phyloP scores from a whole-genome alignment of 2,113 vertebrate genomes.

The Capreolus pygargus region DNA sequence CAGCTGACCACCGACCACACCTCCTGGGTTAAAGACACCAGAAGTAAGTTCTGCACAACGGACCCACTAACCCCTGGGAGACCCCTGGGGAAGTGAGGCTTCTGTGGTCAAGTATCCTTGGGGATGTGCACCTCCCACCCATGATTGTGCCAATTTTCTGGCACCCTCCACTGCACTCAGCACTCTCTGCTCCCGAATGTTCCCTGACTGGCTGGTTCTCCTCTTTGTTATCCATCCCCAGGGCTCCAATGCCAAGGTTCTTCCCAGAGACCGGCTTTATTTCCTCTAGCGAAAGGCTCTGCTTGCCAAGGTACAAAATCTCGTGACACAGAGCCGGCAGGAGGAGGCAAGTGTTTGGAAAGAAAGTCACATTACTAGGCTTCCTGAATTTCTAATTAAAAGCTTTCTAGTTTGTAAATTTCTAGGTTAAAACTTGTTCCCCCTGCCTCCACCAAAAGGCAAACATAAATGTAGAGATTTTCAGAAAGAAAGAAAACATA shows the following conservation, averaged over 20 bases:
- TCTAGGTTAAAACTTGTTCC: not conserved
- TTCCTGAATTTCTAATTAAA: not conserved
- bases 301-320: not conserved
- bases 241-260: not conserved
- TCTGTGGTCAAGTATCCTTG: not conserved
- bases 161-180: too few relatives aligned
- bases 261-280: not conserved
- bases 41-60: not conserved
- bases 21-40: not conserved
- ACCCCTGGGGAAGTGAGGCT: not conserved
- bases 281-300: not conserved
- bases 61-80: not conserved
- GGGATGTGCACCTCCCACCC: fast-evolving
- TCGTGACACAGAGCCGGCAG: not conserved
- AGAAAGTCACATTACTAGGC: not conserved
- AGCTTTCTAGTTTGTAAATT: not conserved
- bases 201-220: not conserved
- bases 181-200: not conserved
- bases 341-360: not conserved
- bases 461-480: not conserved
- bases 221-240: not conserved
- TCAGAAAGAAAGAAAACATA: not conserved
- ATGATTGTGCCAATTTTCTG: not conserved
- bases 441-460: not conserved
- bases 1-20: not conserved